These are phyloP conservation scores for Catharus bicknelli DNA, from an alignment of 2,113 vertebrate genomes.

Conservation along the genomic window DNA sequence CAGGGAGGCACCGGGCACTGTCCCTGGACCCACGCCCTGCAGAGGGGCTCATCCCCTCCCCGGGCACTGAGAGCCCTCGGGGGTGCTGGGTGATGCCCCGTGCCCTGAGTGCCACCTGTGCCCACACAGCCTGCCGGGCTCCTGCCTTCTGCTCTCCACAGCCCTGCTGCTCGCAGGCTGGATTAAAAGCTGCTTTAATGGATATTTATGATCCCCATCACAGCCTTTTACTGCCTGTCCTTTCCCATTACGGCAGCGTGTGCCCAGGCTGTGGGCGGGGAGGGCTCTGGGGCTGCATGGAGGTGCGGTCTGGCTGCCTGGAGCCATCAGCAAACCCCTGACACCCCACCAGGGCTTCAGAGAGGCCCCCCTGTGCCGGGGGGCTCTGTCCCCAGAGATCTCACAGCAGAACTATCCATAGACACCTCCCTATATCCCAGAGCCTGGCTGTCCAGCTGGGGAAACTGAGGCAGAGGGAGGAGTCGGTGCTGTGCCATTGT, in stretches of 20 bases:
- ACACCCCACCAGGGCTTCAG: neutral
- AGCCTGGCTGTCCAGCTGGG: neutral
- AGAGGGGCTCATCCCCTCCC: neutral
- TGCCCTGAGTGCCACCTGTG: neutral
- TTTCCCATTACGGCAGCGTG: neutral
- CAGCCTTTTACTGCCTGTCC: conserved; percentile 39
- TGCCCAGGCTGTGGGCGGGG: neutral
- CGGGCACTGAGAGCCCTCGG: rapidly evolving
- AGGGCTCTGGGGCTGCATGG: neutral
- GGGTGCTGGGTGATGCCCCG: neutral
- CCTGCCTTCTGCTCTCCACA: neutral
- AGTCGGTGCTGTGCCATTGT: neutral
- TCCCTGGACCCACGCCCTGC: rapidly evolving
- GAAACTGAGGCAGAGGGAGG: neutral
- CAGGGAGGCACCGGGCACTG: neutral
- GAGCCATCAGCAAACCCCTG: neutral
- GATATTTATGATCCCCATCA: conserved; percentile 58
- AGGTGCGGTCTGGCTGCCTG: neutral
- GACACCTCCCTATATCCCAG: rapidly evolving
- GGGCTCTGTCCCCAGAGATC: neutral
- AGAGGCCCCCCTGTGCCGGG: neutral
- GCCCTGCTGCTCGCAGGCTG: neutral
- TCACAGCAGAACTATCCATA: neutral
- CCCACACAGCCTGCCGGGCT: neutral
- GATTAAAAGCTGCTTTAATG: conserved; percentile 58